phyloP scores from a whole-genome alignment of 2,113 vertebrate genomes.

The Gyps fulvus region DNA sequence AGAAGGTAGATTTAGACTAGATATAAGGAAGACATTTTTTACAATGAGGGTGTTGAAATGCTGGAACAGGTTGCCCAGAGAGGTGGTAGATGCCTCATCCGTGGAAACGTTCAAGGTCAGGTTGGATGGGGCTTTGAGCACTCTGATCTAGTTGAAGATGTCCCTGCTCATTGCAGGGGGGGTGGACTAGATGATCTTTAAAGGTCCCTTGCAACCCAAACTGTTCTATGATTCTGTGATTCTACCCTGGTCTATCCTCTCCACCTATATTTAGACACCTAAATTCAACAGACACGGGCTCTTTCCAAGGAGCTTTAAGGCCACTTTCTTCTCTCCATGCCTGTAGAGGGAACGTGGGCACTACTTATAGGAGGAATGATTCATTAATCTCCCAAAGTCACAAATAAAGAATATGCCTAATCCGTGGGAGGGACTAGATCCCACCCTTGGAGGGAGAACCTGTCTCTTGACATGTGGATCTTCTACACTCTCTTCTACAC shows the following conservation, averaged over 20 bases:
- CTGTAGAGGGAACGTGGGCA: not conserved
- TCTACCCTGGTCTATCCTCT: not conserved
- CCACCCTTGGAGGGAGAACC: not conserved
- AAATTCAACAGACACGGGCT: not conserved
- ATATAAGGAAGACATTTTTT: not conserved
- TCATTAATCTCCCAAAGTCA: not conserved
- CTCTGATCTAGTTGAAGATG: too few relatives aligned
- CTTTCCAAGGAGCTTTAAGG: not conserved
- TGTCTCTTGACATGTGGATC: not conserved
- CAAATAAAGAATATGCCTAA: not conserved
- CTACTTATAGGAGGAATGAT: not conserved
- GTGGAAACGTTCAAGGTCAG: not conserved
- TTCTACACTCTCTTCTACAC: not conserved
- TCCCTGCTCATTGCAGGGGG: too few relatives aligned
- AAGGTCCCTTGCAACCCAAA: too few relatives aligned
- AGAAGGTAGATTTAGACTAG: not conserved
- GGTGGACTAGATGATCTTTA: too few relatives aligned
- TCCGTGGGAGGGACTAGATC: not conserved
- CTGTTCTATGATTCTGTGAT: not conserved
- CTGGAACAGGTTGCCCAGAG: not conserved
- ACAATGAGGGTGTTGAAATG: not conserved
- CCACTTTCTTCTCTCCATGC: not conserved
- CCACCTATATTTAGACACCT: not conserved
- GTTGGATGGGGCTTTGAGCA: not conserved
- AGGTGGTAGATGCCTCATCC: not conserved